Conservation (phyloP, 2,113 vertebrate species). For the Galemys pyrenaicus region DNA sequence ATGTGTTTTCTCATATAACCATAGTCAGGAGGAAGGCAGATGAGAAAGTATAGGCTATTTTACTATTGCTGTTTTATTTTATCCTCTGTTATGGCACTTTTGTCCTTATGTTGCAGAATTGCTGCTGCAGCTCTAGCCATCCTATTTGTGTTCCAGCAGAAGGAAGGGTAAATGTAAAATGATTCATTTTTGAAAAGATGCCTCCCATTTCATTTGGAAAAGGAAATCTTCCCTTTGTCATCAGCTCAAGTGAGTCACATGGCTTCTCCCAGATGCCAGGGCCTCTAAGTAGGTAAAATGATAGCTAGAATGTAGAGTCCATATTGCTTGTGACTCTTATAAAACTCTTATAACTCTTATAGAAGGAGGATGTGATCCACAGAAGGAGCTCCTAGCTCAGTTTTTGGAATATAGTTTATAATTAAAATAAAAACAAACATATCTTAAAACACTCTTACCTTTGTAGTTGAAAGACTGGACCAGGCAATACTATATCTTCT, state of each 20-base stretch:
- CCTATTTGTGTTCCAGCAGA: background rate
- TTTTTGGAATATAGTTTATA: background rate
- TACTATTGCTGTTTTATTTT: background rate
- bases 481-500: background rate
- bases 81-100: background rate
- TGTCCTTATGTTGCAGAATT: slow-evolving; percentile 41
- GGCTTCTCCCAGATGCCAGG: background rate
- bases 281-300: background rate
- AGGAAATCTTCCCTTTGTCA: background rate
- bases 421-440: background rate
- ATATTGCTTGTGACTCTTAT: background rate
- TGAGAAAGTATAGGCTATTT: background rate
- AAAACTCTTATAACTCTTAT: background rate
- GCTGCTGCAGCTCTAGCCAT: background rate
- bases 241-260: background rate
- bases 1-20: background rate
- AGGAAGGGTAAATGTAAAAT: background rate
- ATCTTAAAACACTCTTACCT: background rate
- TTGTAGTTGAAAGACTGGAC: background rate
- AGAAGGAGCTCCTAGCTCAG: background rate
- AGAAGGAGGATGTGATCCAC: background rate
- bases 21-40: background rate
- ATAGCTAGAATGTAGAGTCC: background rate
- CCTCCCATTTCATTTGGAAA: background rate
- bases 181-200: background rate